Evolutionary conservation across 2,888 invertebrate species (phyloP), one percentile per base, ranked within the genome.

Genomic region (Atrina japonica): DNA sequence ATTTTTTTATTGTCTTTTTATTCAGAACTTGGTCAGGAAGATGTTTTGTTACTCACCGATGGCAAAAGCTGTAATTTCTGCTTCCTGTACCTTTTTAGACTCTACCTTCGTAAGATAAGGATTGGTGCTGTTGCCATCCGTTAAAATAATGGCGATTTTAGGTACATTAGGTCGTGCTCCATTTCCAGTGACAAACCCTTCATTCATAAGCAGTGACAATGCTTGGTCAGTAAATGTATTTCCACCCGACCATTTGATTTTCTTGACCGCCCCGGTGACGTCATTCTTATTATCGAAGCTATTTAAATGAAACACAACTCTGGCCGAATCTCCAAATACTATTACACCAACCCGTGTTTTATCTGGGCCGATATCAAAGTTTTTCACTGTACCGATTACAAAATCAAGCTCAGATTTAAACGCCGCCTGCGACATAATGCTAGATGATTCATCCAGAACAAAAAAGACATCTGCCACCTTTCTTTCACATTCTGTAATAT

Each of bases 401-500:
- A 79, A 79, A 9, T 18, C n/a, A 9, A 70, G 49, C 50, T 78
- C 73, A n/a, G 49, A 49, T 27, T 65, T 49, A 60, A 80, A 82
- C 35, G 61, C 70, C 50, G 72, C 53, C 16, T 66, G 59, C 0
- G 47, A 30, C 59, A 73, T 67, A 29, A 82, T 74, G 47, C 80
- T 82, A 14, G 70, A 45, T 1, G 81, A 82, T 61, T 69, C 69
- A 59, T 82, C 81, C 3, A 80, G 29, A 18, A 78, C 53, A 49
- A 82, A 78, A 18, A 78, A 63, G 14, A 82, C 52, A 27, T 82
- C 81, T 2, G 79, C 81, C 9, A 66, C 53, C 29, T 75, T 72
- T 16, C 75, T 75, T 40, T 73, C 64, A 21, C 79, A 81, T 9
- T n/a, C n/a, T n/a, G n/a, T n/a, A n/a, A n/a, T n/a, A n/a, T n/a